Conservation (phyloP, 2,113 vertebrate species). For the Pampusana beccarii region DNA sequence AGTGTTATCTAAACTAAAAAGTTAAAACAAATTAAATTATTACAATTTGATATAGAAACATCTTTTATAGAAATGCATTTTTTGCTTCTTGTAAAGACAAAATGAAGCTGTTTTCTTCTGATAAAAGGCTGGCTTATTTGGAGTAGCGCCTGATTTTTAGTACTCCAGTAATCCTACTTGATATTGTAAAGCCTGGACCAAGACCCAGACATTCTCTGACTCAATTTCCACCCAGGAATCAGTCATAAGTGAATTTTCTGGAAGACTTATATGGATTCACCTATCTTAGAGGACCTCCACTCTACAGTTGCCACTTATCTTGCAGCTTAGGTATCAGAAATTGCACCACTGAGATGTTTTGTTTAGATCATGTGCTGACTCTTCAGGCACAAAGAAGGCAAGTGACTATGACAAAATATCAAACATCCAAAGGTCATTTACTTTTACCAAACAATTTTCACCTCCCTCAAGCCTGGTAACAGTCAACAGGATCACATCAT, state of each 20-base stretch:
- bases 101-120: not conserved
- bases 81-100: not conserved
- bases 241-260: not conserved
- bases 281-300: not conserved
- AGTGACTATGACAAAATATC: not conserved
- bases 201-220: not conserved
- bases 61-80: not conserved
- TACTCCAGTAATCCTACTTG: not conserved
- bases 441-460: not conserved
- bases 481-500: not conserved
- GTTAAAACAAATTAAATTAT: not conserved
- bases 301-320: not conserved
- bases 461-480: not conserved
- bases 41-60: not conserved
- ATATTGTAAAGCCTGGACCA: not conserved
- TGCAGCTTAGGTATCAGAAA: not conserved
- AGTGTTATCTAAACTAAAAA: not conserved
- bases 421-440: not conserved
- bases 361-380: not conserved
- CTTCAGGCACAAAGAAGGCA: not conserved
- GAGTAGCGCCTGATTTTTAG: not conserved
- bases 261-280: accelerated
- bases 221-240: not conserved
- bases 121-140: not conserved
- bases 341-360: not conserved